Evolutionary conservation across 2,888 invertebrate species (phyloP), one percentile per base, ranked within the genome.

Genomic region (Drosophila dives): DNA sequence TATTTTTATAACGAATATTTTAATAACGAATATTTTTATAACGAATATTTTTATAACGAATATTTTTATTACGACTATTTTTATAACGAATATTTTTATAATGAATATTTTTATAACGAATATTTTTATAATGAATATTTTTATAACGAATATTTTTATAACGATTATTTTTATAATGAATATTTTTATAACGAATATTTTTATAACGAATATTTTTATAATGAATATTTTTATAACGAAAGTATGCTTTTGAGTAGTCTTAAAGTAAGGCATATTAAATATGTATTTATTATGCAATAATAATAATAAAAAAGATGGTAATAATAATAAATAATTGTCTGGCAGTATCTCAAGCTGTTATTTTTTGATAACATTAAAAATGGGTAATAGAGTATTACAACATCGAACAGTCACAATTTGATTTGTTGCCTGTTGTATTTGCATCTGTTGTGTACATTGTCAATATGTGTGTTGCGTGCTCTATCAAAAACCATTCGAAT

Each of bases 401-500:
- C 10, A 12, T 36, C n/a, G 17, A 45, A 11, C 26, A 15, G 11
- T 36, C 26, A 51, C 45, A 45, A 15, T 34, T 15, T 48, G 26
- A 17, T 64, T 40, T 53, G 26, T 58, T 51, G 48, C 17, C 49
- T 42, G 53, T 15, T 45, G 48, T 38, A 55, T 55, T 45, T 68
- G 38, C 62, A 53, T 69, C 33, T 64, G 62, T 49, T 72, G 62
- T 66, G 71, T 74, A 64, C 55, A 50, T 69, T 67, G 74, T 72
- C 73, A 83, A 80, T 83, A 83, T 75, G 73, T 56, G 33, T 59
- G 42, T 71, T 68, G 72, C 72, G 76, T 80, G 80, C 42, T 56
- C 45, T 55, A 48, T 64, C 45, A 60, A 61, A 72, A 72, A 50
- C 66, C 73, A 75, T 75, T 73, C 64, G 62, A 72, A 67, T 54